Percentiles rank a stretch among this genome's conserved stretches.
These are phyloP conservation scores for Monopis laevigella DNA, from an alignment of 2,888 invertebrate species.

Conservation along the genomic window DNA sequence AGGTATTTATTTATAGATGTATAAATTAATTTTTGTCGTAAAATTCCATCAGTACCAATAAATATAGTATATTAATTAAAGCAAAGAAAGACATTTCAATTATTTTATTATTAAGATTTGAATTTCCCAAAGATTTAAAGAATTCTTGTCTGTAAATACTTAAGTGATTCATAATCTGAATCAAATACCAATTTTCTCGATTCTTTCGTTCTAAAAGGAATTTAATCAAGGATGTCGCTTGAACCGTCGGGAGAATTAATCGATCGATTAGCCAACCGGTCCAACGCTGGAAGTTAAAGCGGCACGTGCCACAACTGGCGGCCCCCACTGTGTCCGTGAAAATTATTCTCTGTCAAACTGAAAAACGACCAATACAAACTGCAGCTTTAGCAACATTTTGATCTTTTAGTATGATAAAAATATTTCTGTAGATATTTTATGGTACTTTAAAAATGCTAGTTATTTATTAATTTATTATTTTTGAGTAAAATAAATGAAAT, in stretches of 20 bases:
- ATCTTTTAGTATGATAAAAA: no score
- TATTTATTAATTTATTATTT: no score
- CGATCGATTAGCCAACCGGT: constrained; percentile 52
- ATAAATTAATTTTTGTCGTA: no score
- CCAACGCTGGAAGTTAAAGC: constrained; percentile 29
- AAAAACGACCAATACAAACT: constrained; percentile 7
- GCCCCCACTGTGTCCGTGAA: constrained; percentile 6
- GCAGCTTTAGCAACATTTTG: constrained; percentile 5
- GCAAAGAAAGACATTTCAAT: not conserved
- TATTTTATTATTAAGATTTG: not conserved
- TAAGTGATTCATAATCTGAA: constrained; percentile 4
- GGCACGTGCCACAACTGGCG: constrained; percentile 10
- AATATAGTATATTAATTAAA: no score
- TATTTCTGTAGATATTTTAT: no score
- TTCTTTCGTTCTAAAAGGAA: not conserved
- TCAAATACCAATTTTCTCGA: not conserved
- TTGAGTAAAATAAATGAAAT: no score
- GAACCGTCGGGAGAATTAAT: constrained; percentile 59
- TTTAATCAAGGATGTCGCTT: constrained; percentile 16
- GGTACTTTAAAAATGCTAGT: no score
- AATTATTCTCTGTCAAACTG: constrained; percentile 12
- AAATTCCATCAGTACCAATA: no score
- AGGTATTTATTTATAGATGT: no score
- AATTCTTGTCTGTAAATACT: no score
- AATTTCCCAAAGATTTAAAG: no score